phyloP scores from a whole-genome alignment of 1,140 invertebrate species.

The Sarcophaga bullata region DNA sequence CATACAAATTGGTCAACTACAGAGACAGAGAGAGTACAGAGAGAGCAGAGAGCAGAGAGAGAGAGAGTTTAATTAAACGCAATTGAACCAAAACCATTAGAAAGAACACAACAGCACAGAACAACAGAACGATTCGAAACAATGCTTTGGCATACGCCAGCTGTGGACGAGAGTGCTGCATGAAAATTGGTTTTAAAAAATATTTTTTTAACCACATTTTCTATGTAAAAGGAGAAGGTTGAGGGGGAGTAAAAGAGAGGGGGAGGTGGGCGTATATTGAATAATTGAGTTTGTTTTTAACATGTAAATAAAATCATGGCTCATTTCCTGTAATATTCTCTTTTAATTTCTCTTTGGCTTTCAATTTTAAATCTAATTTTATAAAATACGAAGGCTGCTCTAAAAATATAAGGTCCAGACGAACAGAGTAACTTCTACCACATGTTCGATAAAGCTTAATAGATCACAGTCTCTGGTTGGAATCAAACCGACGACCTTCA shows the following conservation, averaged over 20 bases:
- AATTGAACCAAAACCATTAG: conserved; percentile 28
- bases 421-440: too few species aligned
- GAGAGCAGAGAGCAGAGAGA: too few species aligned
- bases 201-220: not conserved
- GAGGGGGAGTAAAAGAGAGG: not conserved
- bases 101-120: not conserved
- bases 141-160: not conserved
- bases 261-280: not conserved
- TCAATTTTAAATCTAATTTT: too few species aligned
- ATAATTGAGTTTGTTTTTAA: not conserved
- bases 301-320: not conserved
- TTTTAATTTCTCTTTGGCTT: too few species aligned
- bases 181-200: not conserved
- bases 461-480: too few species aligned
- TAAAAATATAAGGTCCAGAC: too few species aligned
- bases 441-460: too few species aligned
- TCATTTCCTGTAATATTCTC: not conserved
- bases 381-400: too few species aligned
- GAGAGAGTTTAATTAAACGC: conserved; percentile 41
- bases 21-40: too few species aligned
- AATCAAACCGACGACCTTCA: too few species aligned
- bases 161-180: too few species aligned
- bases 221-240: not conserved
- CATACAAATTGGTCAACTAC: conserved; percentile 37
- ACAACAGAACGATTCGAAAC: too few species aligned